Evolutionary conservation across 1,140 invertebrate genomes (phyloP).

Genomic region (Caenorhabditis elegans): DNA sequence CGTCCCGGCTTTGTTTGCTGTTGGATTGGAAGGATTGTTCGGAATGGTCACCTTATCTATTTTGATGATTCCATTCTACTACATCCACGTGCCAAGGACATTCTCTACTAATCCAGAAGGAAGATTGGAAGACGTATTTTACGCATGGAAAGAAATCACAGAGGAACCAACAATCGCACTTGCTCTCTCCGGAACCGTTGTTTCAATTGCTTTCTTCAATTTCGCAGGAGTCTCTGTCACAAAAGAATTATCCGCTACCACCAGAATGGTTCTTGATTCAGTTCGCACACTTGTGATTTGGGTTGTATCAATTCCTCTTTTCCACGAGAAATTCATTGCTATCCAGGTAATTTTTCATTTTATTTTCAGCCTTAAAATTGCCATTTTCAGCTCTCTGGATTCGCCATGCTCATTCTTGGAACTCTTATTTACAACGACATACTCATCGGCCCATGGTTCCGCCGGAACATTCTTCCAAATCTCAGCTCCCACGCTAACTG

Average conservation of each 20-base stretch:
- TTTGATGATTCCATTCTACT: constrained; percentile 82
- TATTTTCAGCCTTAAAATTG: not conserved
- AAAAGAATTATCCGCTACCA: constrained; percentile 87
- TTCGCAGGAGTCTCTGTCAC: constrained; percentile 93
- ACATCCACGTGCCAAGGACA: constrained; percentile 74
- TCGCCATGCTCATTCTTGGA: constrained; percentile 50
- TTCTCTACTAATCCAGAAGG: constrained; percentile 78
- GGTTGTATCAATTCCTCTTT: constrained; percentile 76
- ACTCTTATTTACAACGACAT: constrained; percentile 52
- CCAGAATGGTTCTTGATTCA: constrained; percentile 87
- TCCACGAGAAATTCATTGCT: constrained; percentile 80
- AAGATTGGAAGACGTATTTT: constrained; percentile 82
- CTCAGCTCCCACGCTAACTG: constrained; percentile 25
- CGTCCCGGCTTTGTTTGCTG: constrained; percentile 78
- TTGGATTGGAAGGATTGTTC: constrained; percentile 88
- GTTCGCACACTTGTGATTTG: constrained; percentile 86
- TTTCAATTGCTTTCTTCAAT: constrained; percentile 94
- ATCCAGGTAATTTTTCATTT: constrained; percentile 72
- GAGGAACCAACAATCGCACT: constrained; percentile 73
- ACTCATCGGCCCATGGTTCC: constrained; percentile 44
- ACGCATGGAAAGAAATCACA: constrained; percentile 75
- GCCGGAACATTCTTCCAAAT: constrained; percentile 35
- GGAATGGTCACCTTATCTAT: constrained; percentile 78
- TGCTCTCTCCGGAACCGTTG: constrained; percentile 72
- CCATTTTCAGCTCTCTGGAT: constrained; percentile 50